Percentiles rank a stretch among this genome's conserved stretches.
phyloP scores from a whole-genome alignment of 2,888 invertebrate genomes.

The Cerastoderma edule region DNA sequence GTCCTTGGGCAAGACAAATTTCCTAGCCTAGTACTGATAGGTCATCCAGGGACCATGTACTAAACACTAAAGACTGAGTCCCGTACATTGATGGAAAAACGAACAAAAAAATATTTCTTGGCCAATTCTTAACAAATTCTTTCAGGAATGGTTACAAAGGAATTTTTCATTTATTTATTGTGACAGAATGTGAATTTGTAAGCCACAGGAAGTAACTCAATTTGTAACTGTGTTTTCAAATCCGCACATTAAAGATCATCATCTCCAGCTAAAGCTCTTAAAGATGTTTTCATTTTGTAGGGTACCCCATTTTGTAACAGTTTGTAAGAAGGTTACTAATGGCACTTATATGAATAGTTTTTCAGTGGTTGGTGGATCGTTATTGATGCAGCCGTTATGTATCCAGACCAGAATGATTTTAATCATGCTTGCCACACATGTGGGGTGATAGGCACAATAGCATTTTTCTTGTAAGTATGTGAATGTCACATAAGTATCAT shows the following conservation, averaged over 20 bases:
- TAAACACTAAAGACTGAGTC: too few relatives aligned
- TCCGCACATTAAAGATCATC: too few relatives aligned
- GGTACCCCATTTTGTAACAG: background rate
- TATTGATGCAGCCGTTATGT: slow-evolving; percentile 95
- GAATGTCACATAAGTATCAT: too few relatives aligned
- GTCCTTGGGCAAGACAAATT: too few relatives aligned
- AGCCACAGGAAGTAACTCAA: background rate
- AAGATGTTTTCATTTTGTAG: background rate
- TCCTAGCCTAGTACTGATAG: too few relatives aligned
- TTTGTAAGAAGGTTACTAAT: background rate
- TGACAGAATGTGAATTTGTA: background rate
- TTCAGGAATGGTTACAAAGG: too few relatives aligned
- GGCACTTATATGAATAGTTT: slow-evolving; percentile 85
- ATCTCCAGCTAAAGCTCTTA: too few relatives aligned
- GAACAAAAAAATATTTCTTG: too few relatives aligned
- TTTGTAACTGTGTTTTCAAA: too few relatives aligned
- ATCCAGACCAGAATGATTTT: slow-evolving; percentile 86
- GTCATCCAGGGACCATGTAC: too few relatives aligned
- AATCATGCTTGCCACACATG: slow-evolving; percentile 92
- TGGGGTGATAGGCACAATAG: slow-evolving; percentile 96
- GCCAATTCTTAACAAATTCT: too few relatives aligned
- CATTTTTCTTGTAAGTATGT: slow-evolving; percentile 92
- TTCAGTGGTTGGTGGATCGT: slow-evolving; percentile 99
- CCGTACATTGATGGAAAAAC: too few relatives aligned
- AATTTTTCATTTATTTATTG: background rate